Evolutionary conservation across 2,888 invertebrate genomes (phyloP).

Genomic region (Temnothorax unifasciatus): DNA sequence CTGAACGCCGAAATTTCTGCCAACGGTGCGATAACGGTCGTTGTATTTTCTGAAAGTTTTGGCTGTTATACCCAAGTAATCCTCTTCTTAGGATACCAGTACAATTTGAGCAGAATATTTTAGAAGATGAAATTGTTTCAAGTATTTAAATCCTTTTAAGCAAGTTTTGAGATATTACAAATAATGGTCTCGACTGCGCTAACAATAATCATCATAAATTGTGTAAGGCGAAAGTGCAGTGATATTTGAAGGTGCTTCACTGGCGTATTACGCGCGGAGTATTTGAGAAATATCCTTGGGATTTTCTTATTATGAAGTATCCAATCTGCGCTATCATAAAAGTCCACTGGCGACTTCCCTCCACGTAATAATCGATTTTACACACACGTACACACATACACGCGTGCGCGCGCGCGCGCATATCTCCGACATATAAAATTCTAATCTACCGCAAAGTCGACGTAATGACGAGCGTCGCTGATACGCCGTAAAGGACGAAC

Average conservation of each 20-base stretch:
- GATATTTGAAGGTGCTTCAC: background rate
- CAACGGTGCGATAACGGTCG: slow-evolving; percentile 58
- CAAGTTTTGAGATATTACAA: slow-evolving; percentile 6
- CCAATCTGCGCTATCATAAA: slow-evolving; percentile 16
- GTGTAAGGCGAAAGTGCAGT: background rate
- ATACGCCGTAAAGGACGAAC: slow-evolving; percentile 57
- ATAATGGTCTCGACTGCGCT: background rate
- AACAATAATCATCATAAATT: background rate
- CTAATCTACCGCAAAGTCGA: slow-evolving; percentile 62
- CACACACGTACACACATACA: background rate
- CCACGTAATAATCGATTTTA: slow-evolving; percentile 59
- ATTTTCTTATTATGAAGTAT: slow-evolving; percentile 16
- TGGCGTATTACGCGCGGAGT: background rate
- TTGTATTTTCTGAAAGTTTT: slow-evolving; percentile 65
- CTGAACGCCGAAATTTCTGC: slow-evolving; percentile 24
- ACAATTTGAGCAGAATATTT: slow-evolving; percentile 58
- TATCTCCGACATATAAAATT: slow-evolving; percentile 61
- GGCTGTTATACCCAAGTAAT: slow-evolving; percentile 68
- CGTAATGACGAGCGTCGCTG: slow-evolving; percentile 58
- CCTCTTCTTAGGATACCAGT: slow-evolving; percentile 56
- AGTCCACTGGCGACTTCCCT: slow-evolving; percentile 3
- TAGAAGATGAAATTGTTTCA: background rate
- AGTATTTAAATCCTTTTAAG: slow-evolving; percentile 4
- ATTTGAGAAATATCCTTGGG: slow-evolving; percentile 3
- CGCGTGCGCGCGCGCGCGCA: too few relatives aligned